A percentile compares a stretch with the other conserved stretches of the same genome.
phyloP scores from a whole-genome alignment of 1,140 invertebrate species.

The Stegodyphus mimosarum region DNA sequence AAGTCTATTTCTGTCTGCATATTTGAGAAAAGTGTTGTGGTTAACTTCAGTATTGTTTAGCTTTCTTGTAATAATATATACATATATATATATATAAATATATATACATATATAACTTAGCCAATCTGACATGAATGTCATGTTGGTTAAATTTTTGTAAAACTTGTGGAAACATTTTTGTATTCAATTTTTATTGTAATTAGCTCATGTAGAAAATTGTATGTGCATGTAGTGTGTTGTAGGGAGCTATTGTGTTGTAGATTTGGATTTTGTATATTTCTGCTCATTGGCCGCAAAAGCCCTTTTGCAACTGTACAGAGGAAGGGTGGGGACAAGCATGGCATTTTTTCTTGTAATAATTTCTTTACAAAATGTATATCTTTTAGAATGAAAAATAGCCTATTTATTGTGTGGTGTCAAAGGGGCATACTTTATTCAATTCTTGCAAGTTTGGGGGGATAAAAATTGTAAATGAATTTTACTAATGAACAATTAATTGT shows the following conservation, averaged over 20 bases:
- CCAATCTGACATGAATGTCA: constrained; percentile 6
- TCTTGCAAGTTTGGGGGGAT: neutral
- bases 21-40: constrained; percentile 47
- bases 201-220: constrained; percentile 55
- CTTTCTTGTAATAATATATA: constrained; percentile 60
- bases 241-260: constrained; percentile 58
- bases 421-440: too few relatives aligned
- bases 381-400: constrained; percentile 1
- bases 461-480: neutral
- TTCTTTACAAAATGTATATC: neutral
- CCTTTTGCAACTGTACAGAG: constrained; percentile 55
- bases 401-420: too few relatives aligned
- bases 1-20: constrained; percentile 25
- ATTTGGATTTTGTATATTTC: constrained; percentile 61
- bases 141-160: constrained; percentile 51
- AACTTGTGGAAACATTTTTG: constrained; percentile 61
- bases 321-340: constrained; percentile 36
- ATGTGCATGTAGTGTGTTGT: constrained; percentile 59
- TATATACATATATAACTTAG: constrained; percentile 48
- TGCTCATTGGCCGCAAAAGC: constrained; percentile 58
- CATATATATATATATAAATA: constrained; percentile 42
- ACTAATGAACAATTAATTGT: neutral
- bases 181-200: constrained; percentile 62
- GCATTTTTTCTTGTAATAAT: neutral
- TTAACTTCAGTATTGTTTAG: constrained; percentile 60